These are phyloP conservation scores for Cephalopholis sonnerati DNA, from an alignment of 2,113 vertebrate species.

Conservation along the genomic window DNA sequence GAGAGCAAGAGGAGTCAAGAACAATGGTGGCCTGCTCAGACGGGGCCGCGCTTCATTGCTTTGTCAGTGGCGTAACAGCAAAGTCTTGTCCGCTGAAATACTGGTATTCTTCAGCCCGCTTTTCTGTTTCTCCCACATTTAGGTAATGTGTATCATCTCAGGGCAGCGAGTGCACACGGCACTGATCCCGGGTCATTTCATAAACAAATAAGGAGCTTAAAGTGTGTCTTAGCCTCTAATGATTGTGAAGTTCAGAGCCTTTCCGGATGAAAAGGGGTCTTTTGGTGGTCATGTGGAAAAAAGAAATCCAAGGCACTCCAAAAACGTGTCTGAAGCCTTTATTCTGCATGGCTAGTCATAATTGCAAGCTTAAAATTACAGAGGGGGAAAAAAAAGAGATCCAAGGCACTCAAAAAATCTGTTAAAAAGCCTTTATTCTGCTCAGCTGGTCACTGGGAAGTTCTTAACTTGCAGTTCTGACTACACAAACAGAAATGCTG, in stretches of 20 bases:
- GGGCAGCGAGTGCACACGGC: not conserved
- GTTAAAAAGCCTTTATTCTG: slow-evolving; percentile 65
- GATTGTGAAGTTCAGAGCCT: slow-evolving; percentile 35
- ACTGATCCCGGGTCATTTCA: slow-evolving; percentile 41
- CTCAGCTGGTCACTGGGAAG: slow-evolving; percentile 59
- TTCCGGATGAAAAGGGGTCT: slow-evolving; percentile 21
- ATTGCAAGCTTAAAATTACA: slow-evolving; percentile 69
- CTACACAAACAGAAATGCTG: slow-evolving; percentile 4
- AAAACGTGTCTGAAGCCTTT: slow-evolving; percentile 63
- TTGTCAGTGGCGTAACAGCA: slow-evolving; percentile 64
- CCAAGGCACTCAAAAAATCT: slow-evolving; percentile 54
- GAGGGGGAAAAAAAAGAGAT: slow-evolving; percentile 18
- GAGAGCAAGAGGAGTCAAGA: slow-evolving; percentile 61
- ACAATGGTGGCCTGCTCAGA: slow-evolving; percentile 63
- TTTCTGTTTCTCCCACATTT: slow-evolving; percentile 23
- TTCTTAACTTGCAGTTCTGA: slow-evolving; percentile 38
- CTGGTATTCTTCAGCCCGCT: not conserved
- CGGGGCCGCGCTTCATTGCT: slow-evolving; percentile 53
- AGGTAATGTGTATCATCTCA: slow-evolving; percentile 37
- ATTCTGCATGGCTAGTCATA: slow-evolving; percentile 72
- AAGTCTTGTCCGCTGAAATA: slow-evolving; percentile 48
- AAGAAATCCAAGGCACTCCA: slow-evolving; percentile 45
- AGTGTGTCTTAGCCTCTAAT: slow-evolving; percentile 38
- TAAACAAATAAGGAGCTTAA: slow-evolving; percentile 54
- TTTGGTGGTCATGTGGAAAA: slow-evolving; percentile 58